phyloP scores from a whole-genome alignment of 2,113 vertebrate species.

The Anguilla rostrata region DNA sequence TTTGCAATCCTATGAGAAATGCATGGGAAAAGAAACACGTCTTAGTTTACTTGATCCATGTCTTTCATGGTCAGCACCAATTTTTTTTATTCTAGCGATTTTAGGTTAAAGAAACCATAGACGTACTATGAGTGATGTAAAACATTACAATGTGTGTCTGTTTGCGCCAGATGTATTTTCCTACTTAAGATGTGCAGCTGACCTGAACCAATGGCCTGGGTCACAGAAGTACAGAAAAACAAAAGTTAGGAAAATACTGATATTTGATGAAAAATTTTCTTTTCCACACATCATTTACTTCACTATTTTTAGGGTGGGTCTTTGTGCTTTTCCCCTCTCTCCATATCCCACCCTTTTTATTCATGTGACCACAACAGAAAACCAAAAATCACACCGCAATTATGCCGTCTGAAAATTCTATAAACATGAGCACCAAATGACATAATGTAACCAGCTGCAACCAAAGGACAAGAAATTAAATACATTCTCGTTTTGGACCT shows the following conservation, averaged over 20 bases:
- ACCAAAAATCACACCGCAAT: conserved; percentile 12
- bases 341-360: conserved; percentile 7
- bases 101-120: conserved; percentile 17
- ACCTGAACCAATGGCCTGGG: not conserved
- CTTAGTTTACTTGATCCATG: conserved; percentile 2
- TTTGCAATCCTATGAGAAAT: conserved; percentile 22
- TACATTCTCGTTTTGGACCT: no score
- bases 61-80: conserved; percentile 24
- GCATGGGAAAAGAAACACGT: conserved; percentile 17
- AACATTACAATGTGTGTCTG: conserved; percentile 1
- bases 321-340: not conserved
- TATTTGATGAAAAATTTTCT: not conserved
- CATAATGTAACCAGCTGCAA: not conserved
- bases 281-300: conserved; percentile 9
- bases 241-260: not conserved
- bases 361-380: conserved; percentile 26
- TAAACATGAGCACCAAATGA: conserved; percentile 16
- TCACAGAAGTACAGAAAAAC: not conserved
- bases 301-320: not conserved
- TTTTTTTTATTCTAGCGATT: conserved; percentile 17
- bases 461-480: not conserved
- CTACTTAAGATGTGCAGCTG: conserved; percentile 4
- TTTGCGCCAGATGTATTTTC: conserved; percentile 27
- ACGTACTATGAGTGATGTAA: conserved; percentile 9
- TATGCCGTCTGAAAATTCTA: conserved; percentile 19